Conservation (phyloP, 2,113 vertebrate species). For the Grantiella picta region DNA sequence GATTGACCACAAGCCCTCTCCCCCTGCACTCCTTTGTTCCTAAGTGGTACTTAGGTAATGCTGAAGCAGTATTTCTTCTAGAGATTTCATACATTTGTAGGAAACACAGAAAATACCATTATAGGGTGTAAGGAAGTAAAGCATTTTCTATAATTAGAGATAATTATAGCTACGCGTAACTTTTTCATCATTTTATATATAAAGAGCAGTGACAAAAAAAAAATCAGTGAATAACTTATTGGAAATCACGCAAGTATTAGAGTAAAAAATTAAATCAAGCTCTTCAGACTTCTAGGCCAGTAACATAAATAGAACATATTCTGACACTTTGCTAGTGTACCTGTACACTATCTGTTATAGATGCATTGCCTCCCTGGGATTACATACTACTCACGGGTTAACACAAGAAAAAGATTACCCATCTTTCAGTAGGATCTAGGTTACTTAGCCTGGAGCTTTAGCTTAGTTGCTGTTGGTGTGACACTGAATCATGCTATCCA, state of each 20-base stretch:
- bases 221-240: not conserved
- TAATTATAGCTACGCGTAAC: not conserved
- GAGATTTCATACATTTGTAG: not conserved
- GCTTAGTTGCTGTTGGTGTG: not conserved
- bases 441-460: not conserved
- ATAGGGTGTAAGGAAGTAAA: not conserved
- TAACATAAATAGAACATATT: not conserved
- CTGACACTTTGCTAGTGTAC: not conserved
- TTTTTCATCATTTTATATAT: not conserved
- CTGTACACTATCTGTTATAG: not conserved
- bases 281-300: not conserved
- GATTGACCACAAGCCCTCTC: no score
- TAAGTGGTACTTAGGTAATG: not conserved
- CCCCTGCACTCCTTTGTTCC: not conserved
- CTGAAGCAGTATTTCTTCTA: not conserved
- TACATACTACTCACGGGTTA: not conserved
- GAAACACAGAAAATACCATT: not conserved
- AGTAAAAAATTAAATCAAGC: not conserved
- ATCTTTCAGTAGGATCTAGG: not conserved
- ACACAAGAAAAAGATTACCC: not conserved
- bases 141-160: not conserved
- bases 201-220: not conserved
- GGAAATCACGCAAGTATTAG: not conserved
- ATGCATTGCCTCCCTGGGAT: not conserved
- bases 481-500: not conserved